Evolutionary conservation across 2,888 invertebrate genomes (phyloP).

Genomic region (Chrysina gloriosa): DNA sequence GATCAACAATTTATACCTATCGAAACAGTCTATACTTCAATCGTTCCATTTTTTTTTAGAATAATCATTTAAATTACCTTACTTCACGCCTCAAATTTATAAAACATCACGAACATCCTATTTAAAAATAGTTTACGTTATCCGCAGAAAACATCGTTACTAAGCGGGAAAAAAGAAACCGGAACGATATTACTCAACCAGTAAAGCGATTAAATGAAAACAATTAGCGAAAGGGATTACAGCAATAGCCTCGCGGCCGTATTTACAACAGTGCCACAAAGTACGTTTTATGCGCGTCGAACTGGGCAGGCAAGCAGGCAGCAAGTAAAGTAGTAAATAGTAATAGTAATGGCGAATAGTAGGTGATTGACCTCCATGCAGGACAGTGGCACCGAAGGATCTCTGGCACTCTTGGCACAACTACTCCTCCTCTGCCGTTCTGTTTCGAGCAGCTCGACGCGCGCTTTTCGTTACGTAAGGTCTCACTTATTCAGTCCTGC

Average conservation of each 20-base stretch:
- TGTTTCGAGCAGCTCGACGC: constrained; percentile 6
- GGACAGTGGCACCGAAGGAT: constrained; percentile 58
- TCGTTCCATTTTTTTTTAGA: too few relatives aligned
- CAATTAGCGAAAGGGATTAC: constrained; percentile 43
- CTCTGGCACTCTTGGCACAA: constrained; percentile 42
- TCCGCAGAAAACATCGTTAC: not conserved
- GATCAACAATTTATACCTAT: too few relatives aligned
- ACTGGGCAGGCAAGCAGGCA: not conserved
- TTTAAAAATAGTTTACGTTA: too few relatives aligned
- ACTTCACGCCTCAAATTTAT: too few relatives aligned
- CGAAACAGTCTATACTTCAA: too few relatives aligned
- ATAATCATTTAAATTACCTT: too few relatives aligned
- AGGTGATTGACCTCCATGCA: constrained; percentile 62
- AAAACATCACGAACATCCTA: too few relatives aligned
- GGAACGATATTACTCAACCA: not conserved
- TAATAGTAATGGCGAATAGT: constrained; percentile 32
- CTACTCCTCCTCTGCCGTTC: not conserved
- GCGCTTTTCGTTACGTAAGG: constrained; percentile 39
- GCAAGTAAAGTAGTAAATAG: constrained; percentile 21
- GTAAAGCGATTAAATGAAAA: constrained; percentile 18
- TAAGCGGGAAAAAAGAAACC: constrained; percentile 5
- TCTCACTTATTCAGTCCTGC: constrained; percentile 26
- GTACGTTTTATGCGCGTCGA: not conserved
- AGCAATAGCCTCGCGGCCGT: constrained; percentile 8
- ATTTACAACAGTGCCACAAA: constrained; percentile 6